These are phyloP conservation scores for Pyxicephalus adspersus DNA, from an alignment of 2,113 vertebrate species.

Conservation along the genomic window DNA sequence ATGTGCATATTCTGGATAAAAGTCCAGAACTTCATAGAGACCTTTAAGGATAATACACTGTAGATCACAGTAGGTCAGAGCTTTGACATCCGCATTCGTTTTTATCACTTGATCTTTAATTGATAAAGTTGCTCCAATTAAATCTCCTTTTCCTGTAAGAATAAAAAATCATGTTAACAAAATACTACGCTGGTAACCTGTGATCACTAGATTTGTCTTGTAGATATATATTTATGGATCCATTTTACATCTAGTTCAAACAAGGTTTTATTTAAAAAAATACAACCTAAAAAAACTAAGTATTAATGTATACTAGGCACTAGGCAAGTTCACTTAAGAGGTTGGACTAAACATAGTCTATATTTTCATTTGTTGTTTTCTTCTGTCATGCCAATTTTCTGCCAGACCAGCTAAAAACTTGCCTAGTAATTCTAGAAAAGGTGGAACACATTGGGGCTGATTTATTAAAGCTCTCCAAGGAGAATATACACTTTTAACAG, in stretches of 20 bases:
- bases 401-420: no score
- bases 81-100: constrained; percentile 94
- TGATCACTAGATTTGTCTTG: background rate
- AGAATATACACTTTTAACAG: no score
- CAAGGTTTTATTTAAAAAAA: no score
- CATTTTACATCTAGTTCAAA: background rate
- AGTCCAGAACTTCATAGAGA: constrained; percentile 91
- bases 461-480: no score
- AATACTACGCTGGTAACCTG: background rate
- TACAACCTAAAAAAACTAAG: no score
- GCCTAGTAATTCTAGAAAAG: no score
- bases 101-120: constrained; percentile 92
- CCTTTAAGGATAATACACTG: constrained; percentile 93
- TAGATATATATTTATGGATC: background rate
- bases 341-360: no score
- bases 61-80: constrained; percentile 94
- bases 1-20: constrained; percentile 93
- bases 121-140: constrained; percentile 92
- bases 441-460: no score
- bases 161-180: constrained; percentile 52
- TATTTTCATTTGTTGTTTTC: no score
- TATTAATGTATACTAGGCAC: no score
- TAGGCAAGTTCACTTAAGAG: no score
- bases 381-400: no score
- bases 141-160: constrained; percentile 89